Evolutionary conservation across 2,888 invertebrate genomes (phyloP).

Genomic region (Ochropacha duplaris): DNA sequence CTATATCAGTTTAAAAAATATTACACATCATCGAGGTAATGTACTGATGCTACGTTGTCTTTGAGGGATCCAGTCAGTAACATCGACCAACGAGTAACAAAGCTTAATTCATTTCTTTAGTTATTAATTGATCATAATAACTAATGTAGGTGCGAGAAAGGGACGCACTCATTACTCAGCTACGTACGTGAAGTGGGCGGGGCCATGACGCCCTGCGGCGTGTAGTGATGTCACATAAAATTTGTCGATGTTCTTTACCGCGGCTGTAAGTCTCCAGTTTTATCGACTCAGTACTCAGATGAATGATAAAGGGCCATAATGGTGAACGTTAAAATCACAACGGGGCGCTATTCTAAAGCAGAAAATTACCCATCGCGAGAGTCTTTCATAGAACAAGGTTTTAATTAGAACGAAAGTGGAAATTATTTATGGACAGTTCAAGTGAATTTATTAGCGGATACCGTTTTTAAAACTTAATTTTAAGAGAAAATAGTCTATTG

Average conservation of each 20-base stretch:
- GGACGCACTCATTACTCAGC: constrained; percentile 55
- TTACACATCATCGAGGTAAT: neutral
- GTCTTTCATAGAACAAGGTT: constrained; percentile 62
- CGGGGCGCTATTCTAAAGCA: constrained; percentile 60
- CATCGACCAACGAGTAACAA: constrained; percentile 2
- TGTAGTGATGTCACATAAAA: constrained; percentile 66
- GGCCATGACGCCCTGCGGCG: constrained; percentile 44
- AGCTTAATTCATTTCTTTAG: neutral
- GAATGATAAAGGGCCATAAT: constrained; percentile 33
- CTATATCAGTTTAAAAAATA: neutral
- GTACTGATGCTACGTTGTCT: constrained; percentile 15
- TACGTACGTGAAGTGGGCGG: constrained; percentile 54
- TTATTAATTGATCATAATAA: neutral
- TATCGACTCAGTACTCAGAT: constrained; percentile 50
- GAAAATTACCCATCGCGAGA: constrained; percentile 42
- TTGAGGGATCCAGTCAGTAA: neutral
- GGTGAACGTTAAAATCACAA: constrained; percentile 51
- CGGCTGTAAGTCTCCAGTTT: constrained; percentile 47
- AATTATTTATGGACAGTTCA: constrained; percentile 30
- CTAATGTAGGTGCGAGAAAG: constrained; percentile 40
- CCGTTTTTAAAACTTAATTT: constrained; percentile 4
- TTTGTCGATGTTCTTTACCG: constrained; percentile 61
- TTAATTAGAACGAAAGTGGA: constrained; percentile 56
- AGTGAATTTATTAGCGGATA: constrained; percentile 31
- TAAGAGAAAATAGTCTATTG: constrained; percentile 3